Evolutionary conservation across 2,113 vertebrate genomes (phyloP).

Genomic region (Nannobrachium achirus): DNA sequence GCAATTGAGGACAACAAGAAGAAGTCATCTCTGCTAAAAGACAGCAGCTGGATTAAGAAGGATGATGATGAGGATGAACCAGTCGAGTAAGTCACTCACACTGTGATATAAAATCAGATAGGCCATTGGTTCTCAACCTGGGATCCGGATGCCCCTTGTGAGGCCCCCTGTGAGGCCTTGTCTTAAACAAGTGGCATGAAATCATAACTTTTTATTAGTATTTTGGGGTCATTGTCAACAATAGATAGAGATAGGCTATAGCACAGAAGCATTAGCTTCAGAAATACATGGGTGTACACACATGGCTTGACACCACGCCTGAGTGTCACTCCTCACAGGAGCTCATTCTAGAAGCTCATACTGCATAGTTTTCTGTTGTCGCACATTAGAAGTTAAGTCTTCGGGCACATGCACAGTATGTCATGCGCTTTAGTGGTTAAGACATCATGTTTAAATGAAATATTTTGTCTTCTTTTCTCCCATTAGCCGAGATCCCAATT

Average conservation of each 20-base stretch:
- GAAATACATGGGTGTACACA: background rate
- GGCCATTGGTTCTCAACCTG: too few relatives aligned
- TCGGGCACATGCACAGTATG: conserved; percentile 11
- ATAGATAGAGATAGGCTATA: conserved; percentile 1
- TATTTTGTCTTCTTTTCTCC: conserved; percentile 27
- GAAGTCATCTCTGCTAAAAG: conserved; percentile 83
- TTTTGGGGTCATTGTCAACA: too few relatives aligned
- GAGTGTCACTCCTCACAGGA: too few relatives aligned
- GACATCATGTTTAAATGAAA: background rate
- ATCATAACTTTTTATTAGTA: too few relatives aligned
- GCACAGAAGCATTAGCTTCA: too few relatives aligned
- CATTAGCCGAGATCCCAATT: conserved; percentile 88
- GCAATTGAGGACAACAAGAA: conserved; percentile 81
- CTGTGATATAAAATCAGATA: background rate
- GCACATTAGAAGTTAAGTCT: background rate
- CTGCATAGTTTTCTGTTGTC: background rate
- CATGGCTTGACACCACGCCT: too few relatives aligned
- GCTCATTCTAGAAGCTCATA: background rate
- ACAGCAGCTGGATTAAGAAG: conserved; percentile 93
- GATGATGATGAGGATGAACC: conserved; percentile 80
- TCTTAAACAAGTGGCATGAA: too few relatives aligned
- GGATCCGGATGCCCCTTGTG: too few relatives aligned
- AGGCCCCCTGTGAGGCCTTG: too few relatives aligned
- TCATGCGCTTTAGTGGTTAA: conserved; percentile 4
- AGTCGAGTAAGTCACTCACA: conserved; percentile 71